A percentile compares a stretch with the other conserved stretches of the same genome.
Evolutionary conservation across 2,797 vertebrate genomes (phyloP).

Genomic region (Trichosurus vulpecula): DNA sequence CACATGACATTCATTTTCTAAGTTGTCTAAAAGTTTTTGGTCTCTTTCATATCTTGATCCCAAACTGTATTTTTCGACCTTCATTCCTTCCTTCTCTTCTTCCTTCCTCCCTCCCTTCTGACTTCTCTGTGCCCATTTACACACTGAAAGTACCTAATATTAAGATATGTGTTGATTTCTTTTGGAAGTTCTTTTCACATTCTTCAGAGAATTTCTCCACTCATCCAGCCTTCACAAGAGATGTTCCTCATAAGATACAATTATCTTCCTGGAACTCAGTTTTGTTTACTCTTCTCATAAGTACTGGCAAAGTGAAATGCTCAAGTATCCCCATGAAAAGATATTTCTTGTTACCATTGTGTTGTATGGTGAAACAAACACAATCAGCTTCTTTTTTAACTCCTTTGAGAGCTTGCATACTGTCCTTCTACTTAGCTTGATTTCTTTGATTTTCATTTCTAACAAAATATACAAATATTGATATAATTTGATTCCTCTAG

Average conservation of each 20-base stretch:
- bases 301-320: background rate
- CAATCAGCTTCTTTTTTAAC: background rate
- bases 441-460: background rate
- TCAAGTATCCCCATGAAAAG: background rate
- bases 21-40: background rate
- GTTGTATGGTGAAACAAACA: background rate
- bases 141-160: background rate
- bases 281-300: background rate
- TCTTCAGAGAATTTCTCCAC: background rate
- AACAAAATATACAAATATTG: background rate
- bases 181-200: background rate
- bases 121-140: background rate
- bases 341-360: background rate
- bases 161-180: background rate
- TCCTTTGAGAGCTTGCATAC: background rate
- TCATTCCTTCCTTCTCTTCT: too few relatives aligned
- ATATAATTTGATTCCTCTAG: background rate
- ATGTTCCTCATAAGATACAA: background rate
- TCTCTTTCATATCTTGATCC: background rate
- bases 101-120: too few relatives aligned
- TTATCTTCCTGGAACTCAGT: background rate
- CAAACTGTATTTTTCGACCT: background rate
- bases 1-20: background rate
- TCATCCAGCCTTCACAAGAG: background rate
- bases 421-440: background rate